These are phyloP conservation scores for Syngnathus rostellatus DNA, from an alignment of 2,797 vertebrate species.

Conservation along the genomic window DNA sequence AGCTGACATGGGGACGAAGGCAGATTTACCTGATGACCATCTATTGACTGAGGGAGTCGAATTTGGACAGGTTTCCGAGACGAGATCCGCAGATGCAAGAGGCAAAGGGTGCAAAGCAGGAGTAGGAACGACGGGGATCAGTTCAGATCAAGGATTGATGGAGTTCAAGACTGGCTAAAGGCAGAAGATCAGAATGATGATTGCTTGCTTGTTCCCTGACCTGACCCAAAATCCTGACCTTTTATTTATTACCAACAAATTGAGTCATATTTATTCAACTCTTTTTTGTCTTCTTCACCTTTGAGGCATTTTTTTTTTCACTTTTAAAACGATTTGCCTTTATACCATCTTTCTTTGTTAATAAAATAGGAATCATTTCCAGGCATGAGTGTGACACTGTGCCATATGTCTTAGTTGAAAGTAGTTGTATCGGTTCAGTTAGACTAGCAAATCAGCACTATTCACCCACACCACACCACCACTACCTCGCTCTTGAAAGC, in stretches of 20 bases:
- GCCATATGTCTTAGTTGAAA: neutral
- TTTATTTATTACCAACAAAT: too few species aligned
- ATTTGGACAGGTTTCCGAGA: neutral
- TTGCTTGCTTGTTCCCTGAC: neutral
- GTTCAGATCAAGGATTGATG: neutral
- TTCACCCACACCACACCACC: neutral
- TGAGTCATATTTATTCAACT: too few species aligned
- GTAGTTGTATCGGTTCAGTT: neutral
- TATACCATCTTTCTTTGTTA: neutral
- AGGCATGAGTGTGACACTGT: neutral
- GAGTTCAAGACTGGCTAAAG: neutral
- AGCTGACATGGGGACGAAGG: neutral
- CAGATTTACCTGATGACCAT: too few species aligned
- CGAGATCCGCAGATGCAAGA: neutral
- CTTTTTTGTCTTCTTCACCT: too few species aligned
- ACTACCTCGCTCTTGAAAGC: constrained; percentile 1
- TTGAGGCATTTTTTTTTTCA: too few species aligned
- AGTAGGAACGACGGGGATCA: neutral
- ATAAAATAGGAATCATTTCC: neutral
- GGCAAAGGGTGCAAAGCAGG: too few species aligned
- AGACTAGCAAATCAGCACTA: neutral
- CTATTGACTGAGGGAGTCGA: neutral
- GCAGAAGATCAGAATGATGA: neutral
- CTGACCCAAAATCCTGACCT: neutral
- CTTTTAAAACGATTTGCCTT: neutral